phyloP scores from a whole-genome alignment of 2,797 vertebrate genomes.

The Pyrocephalus nanus region DNA sequence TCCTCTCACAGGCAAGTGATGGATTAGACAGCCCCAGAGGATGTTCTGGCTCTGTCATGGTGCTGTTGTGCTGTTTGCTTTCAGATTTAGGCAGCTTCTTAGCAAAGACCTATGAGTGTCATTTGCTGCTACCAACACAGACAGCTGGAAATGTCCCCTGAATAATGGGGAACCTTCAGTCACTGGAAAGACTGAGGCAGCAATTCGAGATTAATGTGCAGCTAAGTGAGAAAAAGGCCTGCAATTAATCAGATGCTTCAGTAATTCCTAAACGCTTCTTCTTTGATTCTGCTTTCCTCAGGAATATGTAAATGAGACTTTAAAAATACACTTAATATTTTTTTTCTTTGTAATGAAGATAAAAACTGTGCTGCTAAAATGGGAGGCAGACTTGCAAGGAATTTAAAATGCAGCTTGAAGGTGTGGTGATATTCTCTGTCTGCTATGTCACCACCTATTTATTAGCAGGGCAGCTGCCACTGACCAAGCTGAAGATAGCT shows the following conservation, averaged over 20 bases:
- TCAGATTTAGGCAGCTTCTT: conserved; percentile 23
- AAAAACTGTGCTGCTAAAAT: neutral
- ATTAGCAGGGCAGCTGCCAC: neutral
- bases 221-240: conserved; percentile 10
- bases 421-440: neutral
- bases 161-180: conserved; percentile 43
- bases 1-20: conserved; percentile 26
- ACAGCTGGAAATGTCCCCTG: conserved; percentile 27
- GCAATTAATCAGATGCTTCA: conserved; percentile 16
- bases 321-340: neutral
- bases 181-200: neutral
- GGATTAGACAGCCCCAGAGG: conserved; percentile 17
- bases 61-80: neutral
- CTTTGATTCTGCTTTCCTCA: neutral
- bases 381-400: neutral
- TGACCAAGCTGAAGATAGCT: neutral
- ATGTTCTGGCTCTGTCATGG: conserved; percentile 3
- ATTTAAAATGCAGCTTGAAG: neutral
- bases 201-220: conserved; percentile 26
- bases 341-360: neutral
- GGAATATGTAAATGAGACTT: conserved; percentile 7
- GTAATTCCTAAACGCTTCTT: neutral
- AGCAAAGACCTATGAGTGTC: conserved; percentile 48
- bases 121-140: conserved; percentile 26
- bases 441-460: neutral